Conservation (phyloP, 2,113 vertebrate species). For the Oplegnathus fasciatus region DNA sequence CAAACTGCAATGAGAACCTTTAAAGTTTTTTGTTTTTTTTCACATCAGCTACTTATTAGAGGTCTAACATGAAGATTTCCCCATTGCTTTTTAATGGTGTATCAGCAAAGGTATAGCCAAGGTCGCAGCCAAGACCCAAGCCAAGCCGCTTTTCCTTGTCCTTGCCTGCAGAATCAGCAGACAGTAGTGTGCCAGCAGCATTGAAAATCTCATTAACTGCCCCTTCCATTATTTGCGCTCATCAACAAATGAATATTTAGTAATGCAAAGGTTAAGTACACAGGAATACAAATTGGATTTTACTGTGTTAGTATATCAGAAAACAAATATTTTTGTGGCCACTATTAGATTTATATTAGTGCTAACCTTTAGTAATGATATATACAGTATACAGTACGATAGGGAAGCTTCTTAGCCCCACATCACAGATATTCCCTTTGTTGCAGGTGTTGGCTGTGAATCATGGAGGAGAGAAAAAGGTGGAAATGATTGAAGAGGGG, state of each 20-base stretch:
- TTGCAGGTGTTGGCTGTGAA: conserved; percentile 73
- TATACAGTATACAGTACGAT: neutral
- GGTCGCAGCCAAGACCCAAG: neutral
- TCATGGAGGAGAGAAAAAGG: conserved; percentile 63
- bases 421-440: conserved; percentile 5
- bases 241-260: conserved; percentile 16
- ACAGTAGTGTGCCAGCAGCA: neutral
- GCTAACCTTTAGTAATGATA: neutral
- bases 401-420: neutral
- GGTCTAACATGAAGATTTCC: conserved; percentile 14
- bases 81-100: conserved; percentile 8
- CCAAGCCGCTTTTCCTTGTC: conserved; percentile 13
- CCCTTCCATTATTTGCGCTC: conserved; percentile 4
- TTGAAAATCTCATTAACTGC: conserved; percentile 28
- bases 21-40: neutral
- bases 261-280: neutral
- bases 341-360: neutral
- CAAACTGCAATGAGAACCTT: neutral
- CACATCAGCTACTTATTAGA: neutral
- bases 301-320: neutral
- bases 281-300: neutral
- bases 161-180: conserved; percentile 10
- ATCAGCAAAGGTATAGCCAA: conserved; percentile 4
- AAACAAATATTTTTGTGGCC: conserved; percentile 14
- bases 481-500: conserved; percentile 42